Conservation (phyloP, 1,140 invertebrate genomes). For the Leptinotarsa undecemlineata region DNA sequence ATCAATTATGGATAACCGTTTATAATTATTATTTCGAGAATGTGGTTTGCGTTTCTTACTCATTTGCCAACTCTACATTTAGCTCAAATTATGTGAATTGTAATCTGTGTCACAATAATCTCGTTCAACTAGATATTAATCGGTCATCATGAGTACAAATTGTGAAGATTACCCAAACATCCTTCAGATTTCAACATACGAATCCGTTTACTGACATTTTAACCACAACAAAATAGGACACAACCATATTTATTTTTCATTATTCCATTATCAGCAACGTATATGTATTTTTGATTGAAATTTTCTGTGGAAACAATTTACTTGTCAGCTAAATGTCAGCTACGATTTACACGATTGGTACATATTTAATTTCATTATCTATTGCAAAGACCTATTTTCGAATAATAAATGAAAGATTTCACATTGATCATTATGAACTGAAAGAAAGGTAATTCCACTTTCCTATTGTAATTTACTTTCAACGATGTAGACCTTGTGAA, state of each 20-base stretch:
- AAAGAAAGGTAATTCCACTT: neutral
- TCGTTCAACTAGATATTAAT: no score
- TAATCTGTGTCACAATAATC: no score
- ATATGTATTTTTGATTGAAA: no score
- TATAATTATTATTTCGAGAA: no score
- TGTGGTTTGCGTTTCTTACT: no score
- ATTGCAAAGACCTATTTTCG: neutral
- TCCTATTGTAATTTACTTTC: neutral
- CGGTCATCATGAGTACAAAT: no score
- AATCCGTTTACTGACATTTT: neutral
- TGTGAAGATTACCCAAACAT: neutral
- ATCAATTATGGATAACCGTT: no score
- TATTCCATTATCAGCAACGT: neutral
- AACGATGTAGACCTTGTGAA: neutral
- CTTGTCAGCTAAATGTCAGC: neutral
- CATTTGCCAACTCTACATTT: no score
- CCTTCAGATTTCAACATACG: neutral
- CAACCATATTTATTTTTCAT: neutral
- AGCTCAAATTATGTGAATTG: no score
- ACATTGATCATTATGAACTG: neutral
- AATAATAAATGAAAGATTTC: neutral
- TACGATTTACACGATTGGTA: neutral
- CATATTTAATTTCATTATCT: neutral
- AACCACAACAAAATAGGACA: neutral
- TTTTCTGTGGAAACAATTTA: neutral